Evolutionary conservation across 2,888 invertebrate genomes (phyloP).

Genomic region (Tuberolachnus salignus): DNA sequence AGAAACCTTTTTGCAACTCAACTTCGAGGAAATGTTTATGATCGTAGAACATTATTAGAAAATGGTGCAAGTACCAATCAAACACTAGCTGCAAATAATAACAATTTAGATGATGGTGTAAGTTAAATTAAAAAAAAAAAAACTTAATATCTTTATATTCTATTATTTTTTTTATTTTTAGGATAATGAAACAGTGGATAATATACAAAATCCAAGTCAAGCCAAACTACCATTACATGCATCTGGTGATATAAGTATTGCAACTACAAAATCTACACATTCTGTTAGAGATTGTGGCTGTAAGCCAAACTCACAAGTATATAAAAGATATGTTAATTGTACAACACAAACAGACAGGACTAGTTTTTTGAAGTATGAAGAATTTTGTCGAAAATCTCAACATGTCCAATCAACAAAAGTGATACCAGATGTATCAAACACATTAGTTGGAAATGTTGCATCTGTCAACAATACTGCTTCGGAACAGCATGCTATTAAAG

Average conservation of each 20-base stretch:
- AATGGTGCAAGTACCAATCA: slow-evolving; percentile 89
- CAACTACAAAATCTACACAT: slow-evolving; percentile 71
- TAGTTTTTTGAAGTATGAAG: slow-evolving; percentile 50
- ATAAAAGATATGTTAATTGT: slow-evolving; percentile 59
- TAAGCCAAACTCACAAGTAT: slow-evolving; percentile 57
- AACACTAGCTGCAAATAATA: slow-evolving; percentile 87
- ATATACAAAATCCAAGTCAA: slow-evolving; percentile 78
- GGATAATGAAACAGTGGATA: slow-evolving; percentile 90
- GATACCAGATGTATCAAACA: slow-evolving; percentile 55
- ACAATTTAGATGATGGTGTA: slow-evolving; percentile 85
- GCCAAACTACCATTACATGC: slow-evolving; percentile 81
- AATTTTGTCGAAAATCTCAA: slow-evolving; percentile 47
- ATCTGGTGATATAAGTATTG: slow-evolving; percentile 79
- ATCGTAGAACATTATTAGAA: slow-evolving; percentile 64
- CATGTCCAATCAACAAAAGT: slow-evolving; percentile 48
- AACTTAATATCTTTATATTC: background rate
- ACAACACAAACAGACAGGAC: slow-evolving; percentile 59
- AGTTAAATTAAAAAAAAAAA: slow-evolving; percentile 62
- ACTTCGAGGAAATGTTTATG: slow-evolving; percentile 62
- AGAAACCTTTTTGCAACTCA: slow-evolving; percentile 62
- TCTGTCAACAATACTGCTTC: slow-evolving; percentile 64
- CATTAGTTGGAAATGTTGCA: slow-evolving; percentile 65
- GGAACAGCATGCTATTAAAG: slow-evolving; percentile 78
- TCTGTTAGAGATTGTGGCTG: slow-evolving; percentile 58
- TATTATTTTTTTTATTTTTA: slow-evolving; percentile 61